Conservation (phyloP, 2,113 vertebrate genomes). For the Merops nubicus region DNA sequence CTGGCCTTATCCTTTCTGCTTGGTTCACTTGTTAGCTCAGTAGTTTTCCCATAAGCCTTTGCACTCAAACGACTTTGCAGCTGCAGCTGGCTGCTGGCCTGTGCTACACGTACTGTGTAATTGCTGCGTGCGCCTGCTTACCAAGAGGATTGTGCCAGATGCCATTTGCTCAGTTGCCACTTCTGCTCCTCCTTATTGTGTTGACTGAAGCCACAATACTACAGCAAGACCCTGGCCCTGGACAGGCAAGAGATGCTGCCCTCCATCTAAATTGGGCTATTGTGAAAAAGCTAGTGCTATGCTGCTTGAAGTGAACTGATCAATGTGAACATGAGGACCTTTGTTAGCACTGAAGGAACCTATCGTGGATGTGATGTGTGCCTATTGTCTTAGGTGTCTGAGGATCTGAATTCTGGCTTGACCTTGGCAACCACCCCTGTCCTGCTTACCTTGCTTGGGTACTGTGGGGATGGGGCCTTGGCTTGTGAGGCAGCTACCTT, state of each 20-base stretch:
- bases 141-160: neutral
- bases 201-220: neutral
- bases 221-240: neutral
- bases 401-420: neutral
- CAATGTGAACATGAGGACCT: neutral
- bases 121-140: neutral
- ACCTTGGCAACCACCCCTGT: neutral
- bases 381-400: fast-evolving
- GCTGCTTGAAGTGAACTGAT: neutral
- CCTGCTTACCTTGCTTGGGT: neutral
- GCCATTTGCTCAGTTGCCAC: neutral
- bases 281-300: neutral
- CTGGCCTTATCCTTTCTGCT: neutral
- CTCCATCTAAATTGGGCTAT: neutral
- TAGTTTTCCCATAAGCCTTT: neutral
- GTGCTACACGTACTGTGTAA: fast-evolving
- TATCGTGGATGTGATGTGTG: neutral
- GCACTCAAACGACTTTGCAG: neutral
- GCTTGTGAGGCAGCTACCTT: neutral
- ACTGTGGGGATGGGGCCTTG: neutral
- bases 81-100: neutral
- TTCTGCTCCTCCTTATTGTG: neutral
- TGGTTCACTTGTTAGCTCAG: neutral
- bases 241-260: neutral
- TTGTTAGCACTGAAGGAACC: neutral